phyloP scores from a whole-genome alignment of 2,797 vertebrate genomes.

The Tragopan temminckii region DNA sequence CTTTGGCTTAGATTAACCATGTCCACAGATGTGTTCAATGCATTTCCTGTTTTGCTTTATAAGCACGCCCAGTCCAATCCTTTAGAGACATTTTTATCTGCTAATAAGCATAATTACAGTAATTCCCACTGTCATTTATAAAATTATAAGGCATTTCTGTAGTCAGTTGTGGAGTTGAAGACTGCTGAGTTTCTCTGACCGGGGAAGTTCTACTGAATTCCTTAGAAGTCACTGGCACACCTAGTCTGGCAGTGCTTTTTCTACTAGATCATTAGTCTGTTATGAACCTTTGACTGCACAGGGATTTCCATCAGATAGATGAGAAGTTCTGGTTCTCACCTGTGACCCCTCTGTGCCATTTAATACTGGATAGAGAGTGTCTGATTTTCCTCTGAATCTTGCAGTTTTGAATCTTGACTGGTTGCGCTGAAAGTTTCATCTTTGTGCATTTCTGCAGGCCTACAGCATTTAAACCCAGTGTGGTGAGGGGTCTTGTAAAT shows the following conservation, averaged over 20 bases:
- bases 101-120: constrained; percentile 60
- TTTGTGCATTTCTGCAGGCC: not conserved
- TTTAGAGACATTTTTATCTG: constrained; percentile 60
- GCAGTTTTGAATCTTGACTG: not conserved
- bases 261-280: not conserved
- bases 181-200: constrained; percentile 47
- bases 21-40: constrained; percentile 48
- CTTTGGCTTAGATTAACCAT: constrained; percentile 48
- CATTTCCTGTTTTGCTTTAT: constrained; percentile 66
- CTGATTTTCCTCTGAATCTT: not conserved
- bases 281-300: not conserved
- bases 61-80: constrained; percentile 36
- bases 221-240: not conserved
- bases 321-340: not conserved
- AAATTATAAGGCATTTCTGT: constrained; percentile 51
- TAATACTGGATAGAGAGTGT: not conserved
- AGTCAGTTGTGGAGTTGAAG: constrained; percentile 35
- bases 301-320: not conserved
- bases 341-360: not conserved
- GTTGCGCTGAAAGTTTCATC: not conserved
- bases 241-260: not conserved
- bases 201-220: not conserved
- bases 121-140: constrained; percentile 62
- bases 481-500: not conserved
- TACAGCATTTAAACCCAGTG: not conserved